Evolutionary conservation across 2,113 vertebrate genomes (phyloP).

Genomic region (Mormyrus lacerda): DNA sequence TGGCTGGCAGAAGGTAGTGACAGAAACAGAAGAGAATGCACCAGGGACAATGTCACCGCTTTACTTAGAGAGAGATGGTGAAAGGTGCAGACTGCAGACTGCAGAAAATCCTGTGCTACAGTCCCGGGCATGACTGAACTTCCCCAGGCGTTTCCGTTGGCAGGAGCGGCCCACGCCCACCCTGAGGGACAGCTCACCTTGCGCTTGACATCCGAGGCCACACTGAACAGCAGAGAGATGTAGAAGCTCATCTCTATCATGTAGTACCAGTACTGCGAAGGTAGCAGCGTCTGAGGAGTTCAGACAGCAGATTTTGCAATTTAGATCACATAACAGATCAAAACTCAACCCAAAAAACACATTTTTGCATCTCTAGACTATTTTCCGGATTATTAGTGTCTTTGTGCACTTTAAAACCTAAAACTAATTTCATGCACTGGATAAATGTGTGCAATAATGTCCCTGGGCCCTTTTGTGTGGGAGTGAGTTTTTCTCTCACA

Average conservation of each 20-base stretch:
- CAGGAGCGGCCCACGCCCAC: not conserved
- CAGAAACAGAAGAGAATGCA: not conserved
- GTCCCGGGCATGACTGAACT: not conserved
- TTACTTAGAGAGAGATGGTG: not conserved
- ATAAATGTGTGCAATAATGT: not conserved
- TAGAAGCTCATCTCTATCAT: slow-evolving; percentile 71
- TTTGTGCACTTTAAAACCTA: not conserved
- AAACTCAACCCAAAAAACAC: not conserved
- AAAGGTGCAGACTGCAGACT: not conserved
- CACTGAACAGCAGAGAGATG: slow-evolving; percentile 71
- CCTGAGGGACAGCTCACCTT: slow-evolving; percentile 52
- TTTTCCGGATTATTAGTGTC: not conserved
- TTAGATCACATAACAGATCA: not conserved
- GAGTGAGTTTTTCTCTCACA: not conserved
- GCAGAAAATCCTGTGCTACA: not conserved
- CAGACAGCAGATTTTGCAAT: not conserved
- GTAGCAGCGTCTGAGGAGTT: slow-evolving; percentile 32
- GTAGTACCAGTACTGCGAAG: slow-evolving; percentile 78
- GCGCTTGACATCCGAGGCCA: slow-evolving; percentile 69
- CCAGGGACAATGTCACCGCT: not conserved
- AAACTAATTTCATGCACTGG: not conserved
- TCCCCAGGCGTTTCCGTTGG: not conserved
- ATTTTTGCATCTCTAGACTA: not conserved
- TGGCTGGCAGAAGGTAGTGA: not conserved
- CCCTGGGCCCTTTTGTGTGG: not conserved